Percentiles rank a stretch among this genome's conserved stretches.
phyloP scores from a whole-genome alignment of 2,888 invertebrate genomes.

The Matsumyia berberina region DNA sequence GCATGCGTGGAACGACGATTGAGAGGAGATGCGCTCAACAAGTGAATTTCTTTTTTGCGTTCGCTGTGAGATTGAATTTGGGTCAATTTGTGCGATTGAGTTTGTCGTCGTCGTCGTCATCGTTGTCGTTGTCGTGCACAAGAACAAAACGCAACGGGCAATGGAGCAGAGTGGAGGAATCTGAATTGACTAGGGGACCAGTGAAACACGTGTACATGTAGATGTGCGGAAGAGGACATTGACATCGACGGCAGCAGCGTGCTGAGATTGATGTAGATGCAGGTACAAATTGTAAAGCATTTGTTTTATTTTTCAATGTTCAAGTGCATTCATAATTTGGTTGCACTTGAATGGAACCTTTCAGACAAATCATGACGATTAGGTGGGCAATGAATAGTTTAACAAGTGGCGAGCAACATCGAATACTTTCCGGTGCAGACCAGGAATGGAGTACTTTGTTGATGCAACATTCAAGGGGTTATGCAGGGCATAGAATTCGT shows the following conservation, averaged over 20 bases:
- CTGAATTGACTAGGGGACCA: slow-evolving; percentile 13
- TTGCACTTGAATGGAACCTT: slow-evolving; percentile 61
- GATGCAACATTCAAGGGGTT: not conserved
- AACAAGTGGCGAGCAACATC: slow-evolving; percentile 35
- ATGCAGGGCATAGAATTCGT: too few relatives aligned
- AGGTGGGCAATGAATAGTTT: slow-evolving; percentile 42
- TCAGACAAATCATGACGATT: slow-evolving; percentile 40
- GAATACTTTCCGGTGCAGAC: slow-evolving; percentile 18
- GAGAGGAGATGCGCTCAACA: slow-evolving; percentile 63
- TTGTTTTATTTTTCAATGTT: slow-evolving; percentile 37
- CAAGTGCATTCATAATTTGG: slow-evolving; percentile 68
- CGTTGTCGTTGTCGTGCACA: slow-evolving; percentile 30
- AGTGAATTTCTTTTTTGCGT: slow-evolving; percentile 45
- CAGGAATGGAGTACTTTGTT: not conserved
- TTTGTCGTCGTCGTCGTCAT: slow-evolving; percentile 44
- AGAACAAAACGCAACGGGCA: slow-evolving; percentile 37
- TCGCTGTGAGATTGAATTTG: slow-evolving; percentile 59
- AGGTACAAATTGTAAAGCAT: slow-evolving; percentile 39
- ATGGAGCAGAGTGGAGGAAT: slow-evolving; percentile 30
- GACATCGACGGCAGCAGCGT: slow-evolving; percentile 20
- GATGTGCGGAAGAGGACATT: slow-evolving; percentile 24
- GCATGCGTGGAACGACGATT: slow-evolving; percentile 66
- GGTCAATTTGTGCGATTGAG: slow-evolving; percentile 74
- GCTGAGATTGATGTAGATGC: slow-evolving; percentile 34
- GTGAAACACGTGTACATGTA: slow-evolving; percentile 1